Conservation (phyloP, 2,797 vertebrate genomes). For the Vultur gryphus region DNA sequence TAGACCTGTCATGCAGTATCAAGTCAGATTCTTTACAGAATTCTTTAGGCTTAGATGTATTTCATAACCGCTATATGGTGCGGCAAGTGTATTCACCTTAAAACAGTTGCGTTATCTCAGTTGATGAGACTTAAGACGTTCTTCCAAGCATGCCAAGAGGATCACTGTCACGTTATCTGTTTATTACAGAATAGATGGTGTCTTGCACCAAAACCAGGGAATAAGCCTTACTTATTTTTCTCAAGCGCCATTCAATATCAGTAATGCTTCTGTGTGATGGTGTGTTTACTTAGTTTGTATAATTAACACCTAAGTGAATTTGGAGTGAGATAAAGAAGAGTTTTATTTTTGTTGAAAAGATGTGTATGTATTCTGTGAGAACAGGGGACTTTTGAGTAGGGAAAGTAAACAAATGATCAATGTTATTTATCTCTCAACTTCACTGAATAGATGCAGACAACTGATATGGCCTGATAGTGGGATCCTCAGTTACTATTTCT, state of each 20-base stretch:
- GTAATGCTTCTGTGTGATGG: not conserved
- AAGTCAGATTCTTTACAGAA: conserved; percentile 16
- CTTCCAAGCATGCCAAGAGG: not conserved
- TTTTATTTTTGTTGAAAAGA: not conserved
- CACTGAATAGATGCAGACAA: not conserved
- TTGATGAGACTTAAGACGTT: conserved; percentile 5
- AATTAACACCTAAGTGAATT: not conserved
- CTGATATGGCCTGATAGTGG: not conserved
- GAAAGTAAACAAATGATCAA: not conserved
- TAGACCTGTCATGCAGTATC: conserved; percentile 27
- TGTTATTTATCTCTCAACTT: not conserved
- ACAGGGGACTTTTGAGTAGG: not conserved
- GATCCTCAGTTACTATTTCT: not conserved
- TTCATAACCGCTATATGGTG: not conserved
- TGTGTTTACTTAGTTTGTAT: not conserved
- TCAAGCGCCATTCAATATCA: not conserved
- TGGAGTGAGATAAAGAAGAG: not conserved
- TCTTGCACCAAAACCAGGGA: not conserved
- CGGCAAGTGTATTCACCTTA: not conserved
- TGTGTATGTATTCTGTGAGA: not conserved
- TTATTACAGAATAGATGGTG: not conserved
- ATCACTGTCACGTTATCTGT: not conserved
- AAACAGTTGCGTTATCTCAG: not conserved
- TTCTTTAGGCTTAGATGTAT: not conserved
- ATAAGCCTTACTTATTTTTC: not conserved